Evolutionary conservation across 2,113 vertebrate genomes (phyloP), one percentile per base, ranked within the genome.

Genomic region (Gyps fulvus): DNA sequence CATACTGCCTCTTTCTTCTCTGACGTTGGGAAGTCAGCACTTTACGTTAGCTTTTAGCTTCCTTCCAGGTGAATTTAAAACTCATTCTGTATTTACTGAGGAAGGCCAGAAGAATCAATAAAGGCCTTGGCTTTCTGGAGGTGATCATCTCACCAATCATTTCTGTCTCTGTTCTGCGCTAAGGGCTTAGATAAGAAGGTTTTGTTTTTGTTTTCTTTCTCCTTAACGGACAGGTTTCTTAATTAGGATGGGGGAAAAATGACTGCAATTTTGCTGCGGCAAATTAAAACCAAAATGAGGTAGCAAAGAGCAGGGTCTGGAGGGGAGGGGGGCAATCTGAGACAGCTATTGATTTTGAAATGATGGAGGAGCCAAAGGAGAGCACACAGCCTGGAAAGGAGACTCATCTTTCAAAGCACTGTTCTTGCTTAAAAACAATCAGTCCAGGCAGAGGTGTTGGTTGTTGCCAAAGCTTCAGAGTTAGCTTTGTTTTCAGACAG

Each of bases 281-380:
- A 97, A 97, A 97, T 97, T 97, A 97, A 95, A 97, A 95, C 66
- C 55, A 96, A 96, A 97, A 97, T 94, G 90, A 98, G 86, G 86
- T 52, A 55, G 91, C 92, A 93, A 96, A 96, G 89, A 96, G 93
- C 72, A 91, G 61, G 59, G 61, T 96, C 70, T 95, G 86, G 25
- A 74, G 42, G 34, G 54, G 62, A 58, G 62, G 62, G 66, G 45
- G 26, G 38, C 62, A 87, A 72, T 26, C 29, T 80, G 88, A 88
- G 90, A 86, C 94, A 91, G 79, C 88, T 97, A 95, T 97, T 96
- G 97, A 98, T 98, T 96, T 92, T 78, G 34, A 94, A 79, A 59
- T 86, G 93, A 96, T 65, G 54, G 74, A 95, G 78, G 65, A 94
- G 83, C 42, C 74, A 66, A 78, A 89, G 63, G 34, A 97, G 70